These are phyloP conservation scores for Puntigrus tetrazona DNA, from an alignment of 2,113 vertebrate genomes.

Conservation along the genomic window DNA sequence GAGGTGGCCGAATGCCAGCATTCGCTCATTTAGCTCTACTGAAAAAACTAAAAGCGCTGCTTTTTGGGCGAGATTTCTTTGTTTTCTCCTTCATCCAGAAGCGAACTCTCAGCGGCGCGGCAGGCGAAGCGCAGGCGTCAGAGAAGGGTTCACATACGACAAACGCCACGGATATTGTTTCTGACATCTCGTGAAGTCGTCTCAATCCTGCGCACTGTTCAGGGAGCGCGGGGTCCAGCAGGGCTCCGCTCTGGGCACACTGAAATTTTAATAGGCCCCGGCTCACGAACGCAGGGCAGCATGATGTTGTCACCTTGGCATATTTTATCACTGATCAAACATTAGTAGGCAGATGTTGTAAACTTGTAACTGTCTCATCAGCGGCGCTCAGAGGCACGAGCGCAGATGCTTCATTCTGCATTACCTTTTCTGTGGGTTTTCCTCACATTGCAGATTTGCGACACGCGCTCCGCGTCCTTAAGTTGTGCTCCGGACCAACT, in stretches of 20 bases:
- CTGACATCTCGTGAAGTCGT: slow-evolving; percentile 87
- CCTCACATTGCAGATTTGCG: slow-evolving; percentile 27
- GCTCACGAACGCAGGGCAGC: slow-evolving; percentile 86
- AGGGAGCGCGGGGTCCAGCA: slow-evolving; percentile 79
- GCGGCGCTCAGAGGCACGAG: slow-evolving; percentile 75
- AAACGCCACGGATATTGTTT: slow-evolving; percentile 85
- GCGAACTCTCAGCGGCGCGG: slow-evolving; percentile 63
- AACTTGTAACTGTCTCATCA: slow-evolving; percentile 87
- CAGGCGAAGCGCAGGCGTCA: slow-evolving; percentile 28
- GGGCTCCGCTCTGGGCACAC: slow-evolving; percentile 77
- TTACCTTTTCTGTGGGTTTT: slow-evolving; percentile 30
- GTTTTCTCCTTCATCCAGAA: not conserved
- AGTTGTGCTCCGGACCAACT: slow-evolving; percentile 49
- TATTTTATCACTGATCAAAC: slow-evolving; percentile 97
- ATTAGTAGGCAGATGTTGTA: slow-evolving; percentile 86
- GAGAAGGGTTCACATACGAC: slow-evolving; percentile 53
- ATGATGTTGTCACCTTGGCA: slow-evolving; percentile 89
- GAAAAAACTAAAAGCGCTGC: not conserved
- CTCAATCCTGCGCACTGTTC: slow-evolving; percentile 80
- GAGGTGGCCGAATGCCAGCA: slow-evolving; percentile 41
- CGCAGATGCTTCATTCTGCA: slow-evolving; percentile 70
- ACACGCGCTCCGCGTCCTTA: slow-evolving; percentile 60
- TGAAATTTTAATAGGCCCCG: slow-evolving; percentile 89
- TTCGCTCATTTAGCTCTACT: slow-evolving; percentile 22
- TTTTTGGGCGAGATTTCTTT: not conserved